Evolutionary conservation across 2,113 vertebrate species (phyloP).

Genomic region (Cavia aperea): DNA sequence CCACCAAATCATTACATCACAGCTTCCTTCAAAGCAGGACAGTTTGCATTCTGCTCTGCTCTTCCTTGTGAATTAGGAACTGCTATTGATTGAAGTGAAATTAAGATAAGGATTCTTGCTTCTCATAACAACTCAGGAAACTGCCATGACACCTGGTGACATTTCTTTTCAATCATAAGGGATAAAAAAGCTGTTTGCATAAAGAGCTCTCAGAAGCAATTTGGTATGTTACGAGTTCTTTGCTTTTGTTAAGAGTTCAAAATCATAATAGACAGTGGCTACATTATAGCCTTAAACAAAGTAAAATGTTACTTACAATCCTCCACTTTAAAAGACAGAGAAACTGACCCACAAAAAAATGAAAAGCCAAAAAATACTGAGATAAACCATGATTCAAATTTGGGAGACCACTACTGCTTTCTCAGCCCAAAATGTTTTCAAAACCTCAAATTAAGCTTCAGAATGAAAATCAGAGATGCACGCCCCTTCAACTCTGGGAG

Average conservation of each 20-base stretch:
- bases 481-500: neutral
- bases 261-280: neutral
- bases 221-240: neutral
- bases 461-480: neutral
- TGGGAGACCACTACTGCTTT: neutral
- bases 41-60: slow-evolving; percentile 60
- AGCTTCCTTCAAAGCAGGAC: slow-evolving; percentile 66
- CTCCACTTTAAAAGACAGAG: neutral
- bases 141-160: neutral
- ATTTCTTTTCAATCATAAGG: slow-evolving; percentile 1
- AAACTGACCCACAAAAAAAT: neutral
- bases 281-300: neutral
- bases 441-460: neutral
- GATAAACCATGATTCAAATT: neutral
- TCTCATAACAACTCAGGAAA: slow-evolving; percentile 44
- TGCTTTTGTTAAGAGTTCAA: neutral
- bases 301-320: neutral
- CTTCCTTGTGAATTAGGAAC: slow-evolving; percentile 57
- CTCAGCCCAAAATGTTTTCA: neutral
- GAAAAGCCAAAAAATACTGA: neutral
- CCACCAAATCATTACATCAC: slow-evolving; percentile 77
- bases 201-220: neutral
- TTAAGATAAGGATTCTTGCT: slow-evolving; percentile 65
- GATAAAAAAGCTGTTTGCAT: neutral
- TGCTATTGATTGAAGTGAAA: slow-evolving; percentile 60